These are phyloP conservation scores for Mesoclemmys tuberculata DNA, from an alignment of 2,113 vertebrate species.

Conservation along the genomic window DNA sequence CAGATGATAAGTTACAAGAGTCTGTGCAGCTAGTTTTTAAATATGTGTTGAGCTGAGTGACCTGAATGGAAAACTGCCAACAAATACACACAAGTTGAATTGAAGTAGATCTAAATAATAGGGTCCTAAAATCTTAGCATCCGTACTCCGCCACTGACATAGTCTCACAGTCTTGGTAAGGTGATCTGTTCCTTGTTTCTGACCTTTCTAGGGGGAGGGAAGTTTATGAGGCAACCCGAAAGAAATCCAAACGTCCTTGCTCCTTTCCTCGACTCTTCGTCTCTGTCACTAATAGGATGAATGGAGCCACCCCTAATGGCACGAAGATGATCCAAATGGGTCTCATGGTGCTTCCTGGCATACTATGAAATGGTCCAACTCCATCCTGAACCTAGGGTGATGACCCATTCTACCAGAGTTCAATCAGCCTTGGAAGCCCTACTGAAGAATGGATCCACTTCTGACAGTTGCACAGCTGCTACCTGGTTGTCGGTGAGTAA, in stretches of 20 bases:
- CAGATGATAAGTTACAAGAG: not conserved
- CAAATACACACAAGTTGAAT: constrained; percentile 55
- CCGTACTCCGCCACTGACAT: constrained; percentile 52
- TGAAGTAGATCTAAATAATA: constrained; percentile 66
- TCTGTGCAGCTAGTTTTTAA: constrained; percentile 27
- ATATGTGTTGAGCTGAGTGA: not conserved
- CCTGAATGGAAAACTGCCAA: constrained; percentile 58
- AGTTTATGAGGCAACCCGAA: not conserved
- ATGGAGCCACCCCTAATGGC: no score
- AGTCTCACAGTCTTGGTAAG: not conserved
- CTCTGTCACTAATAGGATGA: no score
- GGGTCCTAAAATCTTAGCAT: constrained; percentile 49
- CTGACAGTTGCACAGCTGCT: not conserved
- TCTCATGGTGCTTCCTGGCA: no score
- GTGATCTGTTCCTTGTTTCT: constrained; percentile 49
- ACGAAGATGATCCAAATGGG: no score
- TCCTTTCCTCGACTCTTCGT: no score
- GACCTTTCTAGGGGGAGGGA: constrained; percentile 36
- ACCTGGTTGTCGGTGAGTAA: not conserved
- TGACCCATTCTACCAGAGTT: no score
- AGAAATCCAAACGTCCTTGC: constrained; percentile 28
- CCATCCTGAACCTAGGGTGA: no score
- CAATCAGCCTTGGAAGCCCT: no score
- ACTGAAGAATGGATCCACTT: not conserved
- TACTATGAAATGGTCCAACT: no score